Percentiles rank a stretch among this genome's conserved stretches.
Evolutionary conservation across 2,113 vertebrate genomes (phyloP).

Genomic region (Paracanthobrama guichenoti): DNA sequence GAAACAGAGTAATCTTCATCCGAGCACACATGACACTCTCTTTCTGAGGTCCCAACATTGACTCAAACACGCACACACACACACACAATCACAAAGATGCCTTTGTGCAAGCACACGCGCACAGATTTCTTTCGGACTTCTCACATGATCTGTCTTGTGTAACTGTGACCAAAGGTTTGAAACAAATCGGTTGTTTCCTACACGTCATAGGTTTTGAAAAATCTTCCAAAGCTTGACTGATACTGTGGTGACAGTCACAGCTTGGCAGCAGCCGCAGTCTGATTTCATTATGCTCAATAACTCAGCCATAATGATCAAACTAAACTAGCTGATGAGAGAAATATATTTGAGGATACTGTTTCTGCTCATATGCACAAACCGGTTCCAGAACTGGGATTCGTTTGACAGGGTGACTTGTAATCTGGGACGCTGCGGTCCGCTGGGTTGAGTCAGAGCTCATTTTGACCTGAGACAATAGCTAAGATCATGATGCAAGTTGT

Average conservation of each 20-base stretch:
- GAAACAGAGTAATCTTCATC: background rate
- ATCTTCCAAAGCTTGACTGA: constrained; percentile 37
- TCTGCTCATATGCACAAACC: constrained; percentile 10
- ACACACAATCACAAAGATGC: constrained; percentile 39
- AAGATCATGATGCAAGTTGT: constrained; percentile 35
- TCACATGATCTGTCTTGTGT: constrained; percentile 62
- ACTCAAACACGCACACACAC: constrained; percentile 1
- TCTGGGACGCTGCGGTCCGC: background rate
- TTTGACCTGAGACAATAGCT: background rate
- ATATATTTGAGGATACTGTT: constrained; percentile 4
- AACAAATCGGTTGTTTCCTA: constrained; percentile 42
- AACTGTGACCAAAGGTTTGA: constrained; percentile 46
- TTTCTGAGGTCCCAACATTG: background rate
- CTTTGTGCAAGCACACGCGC: constrained; percentile 7
- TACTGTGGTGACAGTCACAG: background rate
- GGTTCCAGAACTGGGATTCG: background rate
- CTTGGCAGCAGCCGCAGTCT: background rate
- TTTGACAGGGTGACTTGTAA: constrained; percentile 4
- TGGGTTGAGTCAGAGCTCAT: background rate
- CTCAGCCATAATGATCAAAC: background rate
- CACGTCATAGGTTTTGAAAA: constrained; percentile 6
- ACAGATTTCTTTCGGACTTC: constrained; percentile 35
- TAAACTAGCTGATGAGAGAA: constrained; percentile 1
- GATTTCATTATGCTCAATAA: constrained; percentile 17
- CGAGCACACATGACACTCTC: too few relatives aligned